Percentiles rank a stretch among this genome's conserved stretches.
Evolutionary conservation across 2,888 invertebrate genomes (phyloP).

Genomic region (Dicranocentrus wangi): DNA sequence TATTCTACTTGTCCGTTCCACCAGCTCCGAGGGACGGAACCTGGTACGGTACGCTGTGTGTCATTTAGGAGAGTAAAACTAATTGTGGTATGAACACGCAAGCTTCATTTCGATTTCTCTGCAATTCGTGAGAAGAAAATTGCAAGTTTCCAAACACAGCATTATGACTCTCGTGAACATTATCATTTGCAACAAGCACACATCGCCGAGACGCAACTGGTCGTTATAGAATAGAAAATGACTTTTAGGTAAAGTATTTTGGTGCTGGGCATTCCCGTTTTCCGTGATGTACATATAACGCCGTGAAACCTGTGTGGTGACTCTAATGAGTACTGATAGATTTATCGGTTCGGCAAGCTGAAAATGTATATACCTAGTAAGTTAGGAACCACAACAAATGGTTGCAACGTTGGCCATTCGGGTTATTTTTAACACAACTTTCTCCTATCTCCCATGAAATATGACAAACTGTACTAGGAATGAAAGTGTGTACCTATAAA

Average conservation of each 20-base stretch:
- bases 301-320: background rate
- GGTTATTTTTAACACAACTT: too few species aligned
- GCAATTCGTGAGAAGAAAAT: background rate
- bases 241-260: background rate
- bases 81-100: too few species aligned
- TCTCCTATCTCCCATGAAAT: too few species aligned
- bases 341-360: background rate
- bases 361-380: too few species aligned
- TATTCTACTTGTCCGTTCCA: slow-evolving; percentile 33
- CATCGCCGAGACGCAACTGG: slow-evolving; percentile 35
- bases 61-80: background rate
- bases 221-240: slow-evolving; percentile 8
- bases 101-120: background rate
- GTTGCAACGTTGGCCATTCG: too few species aligned
- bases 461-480: too few species aligned
- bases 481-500: too few species aligned
- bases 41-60: slow-evolving; percentile 10
- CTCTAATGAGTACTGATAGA: background rate
- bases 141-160: slow-evolving; percentile 13
- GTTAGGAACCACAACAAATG: too few species aligned
- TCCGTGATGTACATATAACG: background rate
- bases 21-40: slow-evolving; percentile 27
- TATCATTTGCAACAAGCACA: slow-evolving; percentile 14
- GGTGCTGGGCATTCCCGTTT: background rate
- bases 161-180: slow-evolving; percentile 20